These are phyloP conservation scores for Xiphophorus hellerii DNA, from an alignment of 2,113 vertebrate genomes.

Conservation along the genomic window DNA sequence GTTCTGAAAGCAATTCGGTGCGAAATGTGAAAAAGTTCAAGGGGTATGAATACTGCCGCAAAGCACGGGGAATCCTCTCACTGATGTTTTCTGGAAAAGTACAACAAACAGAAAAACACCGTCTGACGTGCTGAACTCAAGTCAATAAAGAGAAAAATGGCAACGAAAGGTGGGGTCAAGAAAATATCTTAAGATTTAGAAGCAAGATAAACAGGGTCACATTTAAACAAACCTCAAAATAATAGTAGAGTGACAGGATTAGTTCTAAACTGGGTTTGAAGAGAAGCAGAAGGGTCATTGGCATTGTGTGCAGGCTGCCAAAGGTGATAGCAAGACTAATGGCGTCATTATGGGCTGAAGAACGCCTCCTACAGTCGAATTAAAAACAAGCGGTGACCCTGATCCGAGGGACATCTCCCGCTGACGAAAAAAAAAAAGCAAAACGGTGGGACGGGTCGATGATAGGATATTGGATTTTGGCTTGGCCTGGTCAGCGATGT, in stretches of 20 bases:
- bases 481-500: conserved; percentile 72
- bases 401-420: conserved; percentile 67
- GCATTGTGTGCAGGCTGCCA: conserved; percentile 61
- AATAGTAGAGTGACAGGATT: conserved; percentile 10
- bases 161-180: neutral
- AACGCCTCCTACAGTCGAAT: conserved; percentile 76
- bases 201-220: neutral
- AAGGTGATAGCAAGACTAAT: conserved; percentile 76
- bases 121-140: neutral
- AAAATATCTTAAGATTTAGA: neutral
- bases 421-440: conserved; percentile 52
- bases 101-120: too few relatives aligned
- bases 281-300: conserved; percentile 35
- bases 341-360: conserved; percentile 70
- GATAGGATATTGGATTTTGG: conserved; percentile 81
- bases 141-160: neutral
- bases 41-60: neutral
- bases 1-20: neutral
- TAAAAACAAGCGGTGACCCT: conserved; percentile 79
- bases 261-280: conserved; percentile 49
- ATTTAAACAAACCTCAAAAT: conserved; percentile 18
- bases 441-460: conserved; percentile 64
- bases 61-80: neutral
- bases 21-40: neutral
- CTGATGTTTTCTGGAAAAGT: neutral